These are phyloP conservation scores for Propsilocerus akamusi DNA, from an alignment of 1,140 invertebrate genomes.

Conservation along the genomic window DNA sequence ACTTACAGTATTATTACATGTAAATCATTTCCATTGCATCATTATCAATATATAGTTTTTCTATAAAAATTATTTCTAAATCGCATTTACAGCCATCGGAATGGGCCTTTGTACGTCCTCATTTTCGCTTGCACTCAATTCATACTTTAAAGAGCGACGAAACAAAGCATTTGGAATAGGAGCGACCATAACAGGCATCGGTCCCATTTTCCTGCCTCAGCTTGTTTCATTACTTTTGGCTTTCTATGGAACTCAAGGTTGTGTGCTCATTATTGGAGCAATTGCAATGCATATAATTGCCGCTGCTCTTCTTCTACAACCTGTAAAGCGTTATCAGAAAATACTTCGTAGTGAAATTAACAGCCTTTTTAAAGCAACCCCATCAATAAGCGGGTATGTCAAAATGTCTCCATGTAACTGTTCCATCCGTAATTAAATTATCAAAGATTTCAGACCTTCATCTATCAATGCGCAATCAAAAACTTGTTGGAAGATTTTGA, in stretches of 20 bases:
- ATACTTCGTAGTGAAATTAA: background rate
- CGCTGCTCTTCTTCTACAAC: slow-evolving; percentile 35
- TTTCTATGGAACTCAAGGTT: slow-evolving; percentile 31
- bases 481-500: background rate
- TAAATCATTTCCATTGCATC: slow-evolving; percentile 22
- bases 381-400: background rate
- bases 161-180: slow-evolving; percentile 33
- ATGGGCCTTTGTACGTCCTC: slow-evolving; percentile 37
- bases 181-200: slow-evolving; percentile 35
- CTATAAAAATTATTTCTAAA: no score
- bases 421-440: no score
- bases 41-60: background rate
- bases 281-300: slow-evolving; percentile 34
- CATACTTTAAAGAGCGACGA: slow-evolving; percentile 36
- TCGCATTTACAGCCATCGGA: slow-evolving; percentile 29
- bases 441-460: background rate
- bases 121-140: slow-evolving; percentile 36
- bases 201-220: slow-evolving; percentile 33
- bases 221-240: slow-evolving; percentile 30
- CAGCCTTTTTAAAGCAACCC: background rate
- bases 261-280: slow-evolving; percentile 34
- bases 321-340: slow-evolving; percentile 36
- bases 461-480: background rate
- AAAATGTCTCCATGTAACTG: background rate
- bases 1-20: slow-evolving; percentile 42